A percentile compares a stretch with the other conserved stretches of the same genome.
Conservation (phyloP, 1,140 invertebrate genomes). For the Aphis craccivora region DNA sequence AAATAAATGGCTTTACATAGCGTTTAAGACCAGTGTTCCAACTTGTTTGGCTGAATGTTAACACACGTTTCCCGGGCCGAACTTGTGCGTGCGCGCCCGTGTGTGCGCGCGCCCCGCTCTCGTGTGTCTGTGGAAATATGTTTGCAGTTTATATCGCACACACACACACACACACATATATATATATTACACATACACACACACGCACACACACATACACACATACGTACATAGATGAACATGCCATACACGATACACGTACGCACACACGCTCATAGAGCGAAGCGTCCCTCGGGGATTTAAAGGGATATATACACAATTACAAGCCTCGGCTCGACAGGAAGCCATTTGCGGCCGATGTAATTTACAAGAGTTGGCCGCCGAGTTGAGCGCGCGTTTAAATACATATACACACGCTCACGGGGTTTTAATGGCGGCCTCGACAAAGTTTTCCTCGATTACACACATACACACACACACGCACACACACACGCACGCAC, state of each 20-base stretch:
- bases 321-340: constrained; percentile 55
- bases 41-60: constrained; percentile 58
- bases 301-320: constrained; percentile 56
- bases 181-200: too few relatives aligned
- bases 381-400: constrained; percentile 52
- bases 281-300: constrained; percentile 48
- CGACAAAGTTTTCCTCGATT: constrained; percentile 56
- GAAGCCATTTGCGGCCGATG: constrained; percentile 58
- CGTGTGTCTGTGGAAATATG: constrained; percentile 27
- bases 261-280: neutral
- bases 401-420: constrained; percentile 11
- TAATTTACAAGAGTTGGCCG: constrained; percentile 57
- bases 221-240: neutral
- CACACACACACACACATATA: too few relatives aligned
- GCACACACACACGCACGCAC: neutral
- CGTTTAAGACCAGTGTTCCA: constrained; percentile 55
- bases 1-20: constrained; percentile 56
- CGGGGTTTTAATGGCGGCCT: constrained; percentile 50
- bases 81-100: neutral
- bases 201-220: neutral
- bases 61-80: constrained; percentile 57
- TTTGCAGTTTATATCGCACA: constrained; percentile 51
- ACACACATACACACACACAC: neutral
- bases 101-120: neutral
- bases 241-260: neutral